phyloP scores from a whole-genome alignment of 2,888 invertebrate genomes.

The Drosophila algonquin region DNA sequence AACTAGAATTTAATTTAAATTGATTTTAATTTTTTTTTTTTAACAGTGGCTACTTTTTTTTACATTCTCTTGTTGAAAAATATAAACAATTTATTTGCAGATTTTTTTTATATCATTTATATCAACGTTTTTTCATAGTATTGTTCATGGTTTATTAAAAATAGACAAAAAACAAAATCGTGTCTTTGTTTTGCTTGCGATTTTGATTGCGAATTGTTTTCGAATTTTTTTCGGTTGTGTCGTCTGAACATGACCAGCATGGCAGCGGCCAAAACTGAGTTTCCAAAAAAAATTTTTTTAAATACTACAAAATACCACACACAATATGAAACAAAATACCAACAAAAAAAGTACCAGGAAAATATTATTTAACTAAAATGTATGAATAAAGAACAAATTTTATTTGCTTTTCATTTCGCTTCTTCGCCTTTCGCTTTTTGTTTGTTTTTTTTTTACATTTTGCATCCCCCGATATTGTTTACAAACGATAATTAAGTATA shows the following conservation, averaged over 20 bases:
- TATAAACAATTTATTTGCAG: constrained; percentile 41
- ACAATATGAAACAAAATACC: not conserved
- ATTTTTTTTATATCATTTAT: constrained; percentile 24
- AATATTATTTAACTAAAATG: constrained; percentile 8
- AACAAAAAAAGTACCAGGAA: constrained; percentile 9
- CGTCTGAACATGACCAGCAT: constrained; percentile 32
- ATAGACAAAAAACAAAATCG: constrained; percentile 30
- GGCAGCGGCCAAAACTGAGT: constrained; percentile 22
- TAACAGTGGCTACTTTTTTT: constrained; percentile 36
- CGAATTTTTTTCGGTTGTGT: constrained; percentile 15
- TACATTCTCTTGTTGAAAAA: constrained; percentile 47
- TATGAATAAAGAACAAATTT: constrained; percentile 51
- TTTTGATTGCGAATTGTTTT: constrained; percentile 29
- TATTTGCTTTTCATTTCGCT: constrained; percentile 49
- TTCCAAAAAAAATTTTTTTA: no score
- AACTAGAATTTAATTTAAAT: constrained; percentile 26
- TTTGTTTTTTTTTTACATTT: constrained; percentile 17
- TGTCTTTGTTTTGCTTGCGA: constrained; percentile 30
- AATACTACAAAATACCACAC: constrained; percentile 3
- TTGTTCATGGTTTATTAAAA: constrained; percentile 9
- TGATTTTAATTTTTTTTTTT: constrained; percentile 15
- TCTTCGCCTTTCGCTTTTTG: constrained; percentile 19
- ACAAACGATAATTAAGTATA: constrained; percentile 47
- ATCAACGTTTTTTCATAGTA: constrained; percentile 11
- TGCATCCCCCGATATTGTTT: constrained; percentile 21